Evolutionary conservation across 2,113 vertebrate species (phyloP).

Genomic region (Ondatra zibethicus): DNA sequence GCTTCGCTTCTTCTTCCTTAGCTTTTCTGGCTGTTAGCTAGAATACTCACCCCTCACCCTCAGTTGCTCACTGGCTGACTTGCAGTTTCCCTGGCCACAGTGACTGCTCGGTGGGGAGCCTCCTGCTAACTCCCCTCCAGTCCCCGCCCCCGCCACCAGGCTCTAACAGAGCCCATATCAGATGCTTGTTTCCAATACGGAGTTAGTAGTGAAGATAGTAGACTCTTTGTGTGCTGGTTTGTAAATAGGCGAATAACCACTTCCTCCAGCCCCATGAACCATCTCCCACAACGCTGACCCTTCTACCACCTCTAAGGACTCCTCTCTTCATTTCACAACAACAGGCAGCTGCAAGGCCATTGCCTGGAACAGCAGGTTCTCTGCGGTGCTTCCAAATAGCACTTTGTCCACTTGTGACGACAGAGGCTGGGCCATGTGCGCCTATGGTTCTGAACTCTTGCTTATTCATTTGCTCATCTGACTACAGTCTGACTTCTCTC

Average conservation of each 20-base stretch:
- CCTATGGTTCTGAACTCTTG: background rate
- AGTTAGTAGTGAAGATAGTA: background rate
- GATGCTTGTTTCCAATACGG: background rate
- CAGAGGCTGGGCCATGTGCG: rapidly evolving
- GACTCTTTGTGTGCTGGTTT: background rate
- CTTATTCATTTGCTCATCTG: background rate
- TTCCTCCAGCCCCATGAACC: background rate
- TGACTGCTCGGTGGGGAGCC: no score
- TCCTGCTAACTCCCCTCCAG: no score
- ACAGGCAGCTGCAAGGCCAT: background rate
- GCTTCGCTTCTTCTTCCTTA: background rate
- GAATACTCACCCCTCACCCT: background rate
- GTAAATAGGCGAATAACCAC: background rate
- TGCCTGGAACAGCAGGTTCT: background rate
- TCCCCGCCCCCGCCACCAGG: no score
- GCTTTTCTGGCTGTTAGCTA: background rate
- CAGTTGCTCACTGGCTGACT: background rate
- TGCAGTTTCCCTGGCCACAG: background rate
- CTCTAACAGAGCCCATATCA: background rate
- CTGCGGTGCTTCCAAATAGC: background rate
- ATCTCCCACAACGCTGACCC: background rate
- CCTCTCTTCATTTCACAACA: background rate
- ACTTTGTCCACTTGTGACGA: background rate
- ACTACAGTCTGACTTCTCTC: no score
- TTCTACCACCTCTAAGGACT: no score